Evolutionary conservation across 2,113 vertebrate species (phyloP).

Genomic region (Sialia sialis): DNA sequence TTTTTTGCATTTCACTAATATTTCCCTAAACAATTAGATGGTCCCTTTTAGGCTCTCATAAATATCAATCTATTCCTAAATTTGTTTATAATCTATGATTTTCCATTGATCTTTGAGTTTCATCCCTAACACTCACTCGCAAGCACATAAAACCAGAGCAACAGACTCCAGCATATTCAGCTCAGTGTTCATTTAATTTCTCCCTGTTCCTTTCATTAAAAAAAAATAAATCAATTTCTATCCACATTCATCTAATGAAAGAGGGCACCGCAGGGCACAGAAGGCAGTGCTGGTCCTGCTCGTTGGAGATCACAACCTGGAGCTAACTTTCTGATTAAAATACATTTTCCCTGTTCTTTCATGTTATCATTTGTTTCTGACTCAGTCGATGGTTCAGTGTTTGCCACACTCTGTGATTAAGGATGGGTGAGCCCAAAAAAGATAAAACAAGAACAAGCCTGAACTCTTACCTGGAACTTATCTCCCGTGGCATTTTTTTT

Average conservation of each 20-base stretch:
- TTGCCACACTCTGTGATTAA: neutral
- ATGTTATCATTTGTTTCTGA: constrained; percentile 25
- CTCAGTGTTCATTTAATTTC: neutral
- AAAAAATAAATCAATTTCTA: neutral
- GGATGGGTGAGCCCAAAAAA: neutral
- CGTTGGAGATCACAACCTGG: neutral
- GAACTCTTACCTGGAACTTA: constrained; percentile 4
- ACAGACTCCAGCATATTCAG: neutral
- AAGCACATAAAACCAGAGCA: neutral
- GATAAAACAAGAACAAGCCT: constrained; percentile 31
- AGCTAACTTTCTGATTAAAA: constrained; percentile 1
- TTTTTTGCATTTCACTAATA: neutral
- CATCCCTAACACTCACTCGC: neutral
- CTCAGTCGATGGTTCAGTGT: neutral
- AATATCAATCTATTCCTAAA: neutral
- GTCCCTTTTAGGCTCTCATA: neutral
- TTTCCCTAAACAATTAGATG: neutral
- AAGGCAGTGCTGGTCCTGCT: neutral
- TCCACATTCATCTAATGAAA: neutral
- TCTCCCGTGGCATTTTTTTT: neutral
- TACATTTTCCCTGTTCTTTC: constrained; percentile 5
- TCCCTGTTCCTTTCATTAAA: neutral
- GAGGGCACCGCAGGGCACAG: neutral
- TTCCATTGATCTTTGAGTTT: neutral
- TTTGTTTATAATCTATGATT: neutral